Conservation (phyloP, 2,888 invertebrate species). For the Litoditis marina region DNA sequence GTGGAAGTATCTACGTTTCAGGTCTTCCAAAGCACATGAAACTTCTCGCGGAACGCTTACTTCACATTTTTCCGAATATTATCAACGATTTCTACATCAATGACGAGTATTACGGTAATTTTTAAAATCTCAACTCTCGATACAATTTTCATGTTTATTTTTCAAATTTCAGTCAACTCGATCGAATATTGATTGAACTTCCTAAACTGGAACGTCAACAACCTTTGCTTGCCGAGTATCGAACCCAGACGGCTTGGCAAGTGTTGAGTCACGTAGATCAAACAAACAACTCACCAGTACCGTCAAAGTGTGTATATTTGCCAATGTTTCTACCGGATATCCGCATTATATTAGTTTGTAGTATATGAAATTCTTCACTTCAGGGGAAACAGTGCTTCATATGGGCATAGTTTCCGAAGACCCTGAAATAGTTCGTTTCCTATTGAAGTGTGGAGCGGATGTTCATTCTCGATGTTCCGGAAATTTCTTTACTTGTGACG, state of each 20-base stretch:
- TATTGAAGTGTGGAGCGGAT: conserved; percentile 80
- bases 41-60: conserved; percentile 83
- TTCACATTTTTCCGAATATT: conserved; percentile 87
- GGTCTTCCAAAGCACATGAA: conserved; percentile 56
- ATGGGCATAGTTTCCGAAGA: conserved; percentile 98
- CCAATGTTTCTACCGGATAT: too few relatives aligned
- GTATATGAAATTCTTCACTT: neutral
- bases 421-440: conserved; percentile 91
- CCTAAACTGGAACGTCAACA: too few relatives aligned
- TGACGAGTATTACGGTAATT: conserved; percentile 54
- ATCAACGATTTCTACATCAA: conserved; percentile 68
- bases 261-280: too few relatives aligned
- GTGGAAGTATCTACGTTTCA: too few relatives aligned
- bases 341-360: neutral
- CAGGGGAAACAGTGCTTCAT: conserved; percentile 70
- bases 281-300: too few relatives aligned
- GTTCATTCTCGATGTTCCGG: conserved; percentile 73
- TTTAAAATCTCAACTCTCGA: too few relatives aligned
- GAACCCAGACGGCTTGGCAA: too few relatives aligned
- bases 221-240: too few relatives aligned
- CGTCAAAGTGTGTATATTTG: too few relatives aligned
- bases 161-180: too few relatives aligned
- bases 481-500: conserved; percentile 94
- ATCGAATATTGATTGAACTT: too few relatives aligned
- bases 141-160: too few relatives aligned